Conservation (phyloP, 2,888 invertebrate genomes). For the Dryadula phaetusa region DNA sequence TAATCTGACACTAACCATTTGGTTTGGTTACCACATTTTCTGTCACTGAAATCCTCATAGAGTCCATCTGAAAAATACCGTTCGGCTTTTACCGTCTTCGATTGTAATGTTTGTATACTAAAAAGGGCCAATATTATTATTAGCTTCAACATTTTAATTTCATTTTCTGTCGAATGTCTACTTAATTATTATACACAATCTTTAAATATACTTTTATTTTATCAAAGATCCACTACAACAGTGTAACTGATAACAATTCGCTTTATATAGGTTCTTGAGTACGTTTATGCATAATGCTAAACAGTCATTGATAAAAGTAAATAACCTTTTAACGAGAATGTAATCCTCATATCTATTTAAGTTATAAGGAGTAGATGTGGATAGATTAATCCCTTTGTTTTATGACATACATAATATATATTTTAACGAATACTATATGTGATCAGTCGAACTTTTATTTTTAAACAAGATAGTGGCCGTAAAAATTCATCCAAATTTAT, state of each 20-base stretch:
- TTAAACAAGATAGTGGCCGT: too few relatives aligned
- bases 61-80: neutral
- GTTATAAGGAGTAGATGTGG: neutral
- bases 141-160: slow-evolving; percentile 3
- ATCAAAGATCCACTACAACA: neutral
- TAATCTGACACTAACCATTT: slow-evolving; percentile 29
- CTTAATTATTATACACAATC: neutral
- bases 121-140: neutral
- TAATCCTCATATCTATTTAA: neutral
- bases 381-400: too few relatives aligned
- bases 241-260: slow-evolving; percentile 1
- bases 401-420: too few relatives aligned
- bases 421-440: too few relatives aligned
- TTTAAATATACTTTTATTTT: slow-evolving; percentile 3
- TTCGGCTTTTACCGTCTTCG: neutral
- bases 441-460: too few relatives aligned
- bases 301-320: slow-evolving; percentile 1
- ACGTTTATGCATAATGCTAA: neutral
- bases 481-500: too few relatives aligned
- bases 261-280: neutral
- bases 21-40: slow-evolving; percentile 24
- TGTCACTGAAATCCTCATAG: slow-evolving; percentile 14
- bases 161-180: neutral
- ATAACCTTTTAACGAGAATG: neutral
- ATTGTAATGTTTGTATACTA: neutral